Base-by-base conservation (phyloP, 2,888 invertebrate species). In the Eulithis testata region DNA sequence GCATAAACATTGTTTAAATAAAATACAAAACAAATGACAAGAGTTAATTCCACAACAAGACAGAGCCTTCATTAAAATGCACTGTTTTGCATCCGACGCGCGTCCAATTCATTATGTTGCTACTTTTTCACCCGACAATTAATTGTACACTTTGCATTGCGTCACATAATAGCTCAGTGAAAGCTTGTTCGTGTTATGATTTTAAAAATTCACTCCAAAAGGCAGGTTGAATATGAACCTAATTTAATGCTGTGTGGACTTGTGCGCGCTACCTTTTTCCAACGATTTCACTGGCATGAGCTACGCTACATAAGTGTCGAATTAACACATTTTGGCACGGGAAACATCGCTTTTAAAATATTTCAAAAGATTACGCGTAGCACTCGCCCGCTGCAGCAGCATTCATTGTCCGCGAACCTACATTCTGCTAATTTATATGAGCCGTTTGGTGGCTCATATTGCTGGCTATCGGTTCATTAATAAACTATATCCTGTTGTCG, bases 281-380 rank as follows among this genome's bases (percentile, higher is more conserved):
- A 75, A 77, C 79, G 80, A 81, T 85, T 82, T 82, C 78, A 69
- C 79, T 73, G 76, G 74, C 79, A 76, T 80, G 73, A 77, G 76
- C 73, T 74, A 68, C 76, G 80, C 79, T 81, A 81, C 80, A 74
- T 80, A 82, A 83, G 82, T 82, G 84, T 77, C 69, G 82, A 84
- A 86, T 87, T 86, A 88, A 86, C 85, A 84, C 80, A 84, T 87
- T 86, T 88, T 87, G 85, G 86, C 86, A 86, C 83, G 72, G 77
- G 73, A 79, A 79, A 80, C 79, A 79, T 79, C 71, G 83, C 76
- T 82, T 87, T 85, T 81, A 82, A 81, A 83, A 84, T 85, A 84
- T 85, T 81, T 83, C 83, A 79, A 81, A 87, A 86, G 80, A 85
- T 85, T 81, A 82, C 83, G 76, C 76, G 78, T 73, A 78, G 75